phyloP scores from a whole-genome alignment of 2,888 invertebrate species.

The Epinotia brunnichana region DNA sequence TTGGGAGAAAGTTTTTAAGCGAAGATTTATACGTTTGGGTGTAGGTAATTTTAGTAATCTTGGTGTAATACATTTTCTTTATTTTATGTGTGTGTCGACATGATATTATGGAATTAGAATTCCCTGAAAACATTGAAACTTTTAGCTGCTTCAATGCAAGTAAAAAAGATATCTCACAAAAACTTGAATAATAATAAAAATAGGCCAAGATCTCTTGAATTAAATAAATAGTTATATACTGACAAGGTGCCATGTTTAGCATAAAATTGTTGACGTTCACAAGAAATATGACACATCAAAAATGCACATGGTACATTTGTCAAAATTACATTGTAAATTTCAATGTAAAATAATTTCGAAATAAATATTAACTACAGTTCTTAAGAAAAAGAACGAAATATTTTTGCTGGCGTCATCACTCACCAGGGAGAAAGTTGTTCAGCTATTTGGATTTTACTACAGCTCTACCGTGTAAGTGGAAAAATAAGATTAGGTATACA shows the following conservation, averaged over 20 bases:
- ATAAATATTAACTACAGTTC: neutral
- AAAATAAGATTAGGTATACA: constrained; percentile 1
- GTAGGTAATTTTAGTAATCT: constrained; percentile 34
- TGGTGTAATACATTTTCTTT: constrained; percentile 19
- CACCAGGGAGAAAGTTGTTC: neutral
- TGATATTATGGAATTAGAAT: neutral
- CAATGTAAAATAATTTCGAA: neutral
- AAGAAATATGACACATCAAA: no score
- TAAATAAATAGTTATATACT: no score
- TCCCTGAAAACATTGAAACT: neutral
- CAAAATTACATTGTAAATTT: no score
- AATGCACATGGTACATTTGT: no score
- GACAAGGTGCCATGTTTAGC: no score
- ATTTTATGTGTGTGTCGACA: neutral
- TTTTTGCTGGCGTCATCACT: neutral
- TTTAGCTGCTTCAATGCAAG: no score
- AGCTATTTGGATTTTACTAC: neutral
- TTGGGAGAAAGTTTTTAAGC: constrained; percentile 47
- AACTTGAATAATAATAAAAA: no score
- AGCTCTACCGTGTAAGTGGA: neutral
- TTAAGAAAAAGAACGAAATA: no score
- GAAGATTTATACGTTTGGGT: constrained; percentile 45
- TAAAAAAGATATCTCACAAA: no score
- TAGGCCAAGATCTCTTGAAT: no score
- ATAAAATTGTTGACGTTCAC: no score